Conservation (phyloP, 2,888 invertebrate genomes). For the Latrodectus hesperus region DNA sequence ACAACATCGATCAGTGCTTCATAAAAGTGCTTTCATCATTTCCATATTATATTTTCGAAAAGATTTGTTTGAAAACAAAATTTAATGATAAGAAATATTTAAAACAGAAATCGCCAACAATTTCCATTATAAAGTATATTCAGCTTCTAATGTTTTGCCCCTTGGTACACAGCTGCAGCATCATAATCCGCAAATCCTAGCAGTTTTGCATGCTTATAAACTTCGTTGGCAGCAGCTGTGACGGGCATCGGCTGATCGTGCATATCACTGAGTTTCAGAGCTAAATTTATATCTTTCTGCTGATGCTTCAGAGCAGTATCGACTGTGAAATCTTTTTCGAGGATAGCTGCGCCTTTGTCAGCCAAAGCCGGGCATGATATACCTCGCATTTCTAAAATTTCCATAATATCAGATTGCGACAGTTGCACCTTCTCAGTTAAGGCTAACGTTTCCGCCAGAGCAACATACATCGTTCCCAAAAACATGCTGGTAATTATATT, state of each 20-base stretch:
- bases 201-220: constrained; percentile 67
- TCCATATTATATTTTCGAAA: too few species aligned
- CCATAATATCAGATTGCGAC: constrained; percentile 89
- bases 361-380: constrained; percentile 79
- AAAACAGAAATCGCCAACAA: too few species aligned
- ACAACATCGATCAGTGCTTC: too few species aligned
- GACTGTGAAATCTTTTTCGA: background rate
- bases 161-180: constrained; percentile 26
- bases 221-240: constrained; percentile 94
- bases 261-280: constrained; percentile 89
- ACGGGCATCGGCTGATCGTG: constrained; percentile 93
- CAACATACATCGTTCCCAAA: constrained; percentile 90
- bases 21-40: too few species aligned
- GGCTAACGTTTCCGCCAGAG: constrained; percentile 93
- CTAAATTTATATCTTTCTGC: constrained; percentile 94
- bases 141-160: background rate
- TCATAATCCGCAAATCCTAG: constrained; percentile 29
- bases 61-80: too few species aligned
- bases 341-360: constrained; percentile 34
- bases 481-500: constrained; percentile 92
- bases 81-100: too few species aligned
- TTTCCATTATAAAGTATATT: too few species aligned
- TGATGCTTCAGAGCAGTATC: constrained; percentile 89
- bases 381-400: constrained; percentile 88
- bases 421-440: constrained; percentile 93